Conservation (phyloP, 2,113 vertebrate genomes). For the Guaruba guarouba region DNA sequence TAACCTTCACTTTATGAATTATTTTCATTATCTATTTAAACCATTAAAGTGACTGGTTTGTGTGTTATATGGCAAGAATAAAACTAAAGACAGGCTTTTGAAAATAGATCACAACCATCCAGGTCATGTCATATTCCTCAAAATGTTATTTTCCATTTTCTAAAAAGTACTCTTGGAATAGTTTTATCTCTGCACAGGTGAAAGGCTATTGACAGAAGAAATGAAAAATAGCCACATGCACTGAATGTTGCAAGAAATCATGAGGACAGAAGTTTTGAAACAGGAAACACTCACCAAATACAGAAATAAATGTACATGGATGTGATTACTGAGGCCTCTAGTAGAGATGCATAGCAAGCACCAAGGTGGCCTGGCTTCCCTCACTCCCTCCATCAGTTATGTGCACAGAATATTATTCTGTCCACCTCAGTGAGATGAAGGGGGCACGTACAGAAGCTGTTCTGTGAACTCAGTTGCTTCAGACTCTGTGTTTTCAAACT, state of each 20-base stretch:
- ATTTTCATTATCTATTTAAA: not conserved
- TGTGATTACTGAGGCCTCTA: not conserved
- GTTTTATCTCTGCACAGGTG: not conserved
- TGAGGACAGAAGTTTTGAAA: not conserved
- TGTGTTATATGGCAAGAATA: not conserved
- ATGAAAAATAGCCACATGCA: not conserved
- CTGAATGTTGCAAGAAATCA: not conserved
- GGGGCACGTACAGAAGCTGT: not conserved
- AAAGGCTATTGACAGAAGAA: not conserved
- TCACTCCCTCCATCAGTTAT: not conserved
- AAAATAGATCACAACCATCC: not conserved
- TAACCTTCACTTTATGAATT: not conserved
- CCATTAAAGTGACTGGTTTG: not conserved
- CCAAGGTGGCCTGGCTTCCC: not conserved
- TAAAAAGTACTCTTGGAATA: not conserved
- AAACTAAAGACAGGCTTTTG: not conserved
- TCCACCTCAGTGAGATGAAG: rapidly evolving
- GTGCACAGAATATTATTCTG: rapidly evolving
- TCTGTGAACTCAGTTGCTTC: not conserved
- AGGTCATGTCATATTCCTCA: not conserved
- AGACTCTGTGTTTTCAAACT: not conserved
- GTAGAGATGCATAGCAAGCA: not conserved
- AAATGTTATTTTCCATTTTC: not conserved
- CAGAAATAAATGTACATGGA: not conserved
- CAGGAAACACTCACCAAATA: not conserved